Percentiles rank a stretch among this genome's conserved stretches.
Conservation (phyloP, 2,113 vertebrate species). For the Elephas maximus region DNA sequence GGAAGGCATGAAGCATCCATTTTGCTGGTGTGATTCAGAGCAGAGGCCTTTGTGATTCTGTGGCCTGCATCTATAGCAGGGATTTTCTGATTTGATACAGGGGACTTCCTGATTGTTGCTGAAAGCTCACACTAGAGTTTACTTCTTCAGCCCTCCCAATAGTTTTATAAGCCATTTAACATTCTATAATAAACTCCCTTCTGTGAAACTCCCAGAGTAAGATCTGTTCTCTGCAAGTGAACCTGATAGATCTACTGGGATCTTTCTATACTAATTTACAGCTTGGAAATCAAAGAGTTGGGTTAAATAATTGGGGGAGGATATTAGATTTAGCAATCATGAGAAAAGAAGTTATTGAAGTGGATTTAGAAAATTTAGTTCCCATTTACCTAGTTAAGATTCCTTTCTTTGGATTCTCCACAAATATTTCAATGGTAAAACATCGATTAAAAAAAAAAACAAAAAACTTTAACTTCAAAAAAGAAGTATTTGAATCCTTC, state of each 20-base stretch:
- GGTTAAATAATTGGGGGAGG: background rate
- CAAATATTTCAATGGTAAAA: background rate
- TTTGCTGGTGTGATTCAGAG: background rate
- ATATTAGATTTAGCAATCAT: background rate
- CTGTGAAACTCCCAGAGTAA: background rate
- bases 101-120: background rate
- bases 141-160: background rate
- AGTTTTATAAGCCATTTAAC: background rate
- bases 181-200: background rate
- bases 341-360: background rate
- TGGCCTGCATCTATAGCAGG: fast-evolving
- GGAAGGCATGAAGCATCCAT: fast-evolving
- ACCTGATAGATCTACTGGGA: fast-evolving
- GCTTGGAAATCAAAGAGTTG: background rate
- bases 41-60: background rate
- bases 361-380: background rate
- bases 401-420: background rate
- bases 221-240: background rate
- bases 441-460: background rate
- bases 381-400: background rate
- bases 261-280: background rate
- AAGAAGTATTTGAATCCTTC: background rate
- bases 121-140: background rate
- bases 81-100: background rate
- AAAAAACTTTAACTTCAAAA: background rate